Base-by-base conservation (phyloP, 2,888 invertebrate species). In the Abrostola triplasia region DNA sequence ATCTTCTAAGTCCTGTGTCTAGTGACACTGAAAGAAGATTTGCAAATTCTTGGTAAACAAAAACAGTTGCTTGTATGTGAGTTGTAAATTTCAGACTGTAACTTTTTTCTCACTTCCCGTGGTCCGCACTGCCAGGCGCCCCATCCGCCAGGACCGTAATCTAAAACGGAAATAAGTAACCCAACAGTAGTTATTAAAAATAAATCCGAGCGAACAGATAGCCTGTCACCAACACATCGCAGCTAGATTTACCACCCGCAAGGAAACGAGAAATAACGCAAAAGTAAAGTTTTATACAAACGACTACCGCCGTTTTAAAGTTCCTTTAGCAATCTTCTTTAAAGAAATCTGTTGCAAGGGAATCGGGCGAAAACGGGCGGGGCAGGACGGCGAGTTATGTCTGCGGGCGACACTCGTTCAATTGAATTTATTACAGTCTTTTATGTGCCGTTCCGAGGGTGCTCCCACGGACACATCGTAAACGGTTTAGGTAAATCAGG, bases 361-460 rank as follows among this genome's bases (percentile, higher is more conserved):
- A 79, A 76, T 78, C 75, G 70, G 68, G 68, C 51, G 77, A 75
- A 66, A 76, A 79, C 78, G 80, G 86, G 84, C 81, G 86, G 82
- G 74, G 80, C 76, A 70, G 76, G 67, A 78, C 68, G 77, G 79
- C 83, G 81, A 87, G 85, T 82, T 85, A 87, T 88, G 84, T 86
- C 87, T 90, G 86, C 79, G 72, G 81, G 79, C 87, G 90, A 90
- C 90, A 90, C 86, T 87, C 85, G 80, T 87, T 86, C 87, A 85
- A 90, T 89, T 88, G 86, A 90, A 90, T 90, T 90, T 91, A 89
- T 90, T 90, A 88, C 84, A 84, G 81, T 83, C 86, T 84, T 87
- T 86, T 88, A 85, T 84, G 82, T 73, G 79, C 76, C 76, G 65
- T 75, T 65, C 70, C 40, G 66, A 47, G 72, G 72, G 61, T 54